A percentile compares a stretch with the other conserved stretches of the same genome.
These are phyloP conservation scores for Hipposideros larvatus DNA, from an alignment of 2,797 vertebrate genomes.

Conservation along the genomic window DNA sequence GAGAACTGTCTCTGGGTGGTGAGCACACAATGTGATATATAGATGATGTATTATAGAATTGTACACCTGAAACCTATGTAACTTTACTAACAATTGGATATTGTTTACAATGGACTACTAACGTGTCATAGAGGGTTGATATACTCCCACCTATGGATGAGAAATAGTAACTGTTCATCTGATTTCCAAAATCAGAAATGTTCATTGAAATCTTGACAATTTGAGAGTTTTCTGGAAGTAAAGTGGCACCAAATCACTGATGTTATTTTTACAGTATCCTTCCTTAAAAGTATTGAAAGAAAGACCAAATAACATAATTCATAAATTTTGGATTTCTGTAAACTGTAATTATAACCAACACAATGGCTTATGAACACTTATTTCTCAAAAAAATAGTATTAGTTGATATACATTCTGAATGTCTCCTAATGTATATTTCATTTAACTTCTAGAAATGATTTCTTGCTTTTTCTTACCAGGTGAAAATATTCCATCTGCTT, in stretches of 20 bases:
- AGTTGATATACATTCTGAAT: background rate
- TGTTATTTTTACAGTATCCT: background rate
- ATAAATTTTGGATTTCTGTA: background rate
- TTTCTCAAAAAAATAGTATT: background rate
- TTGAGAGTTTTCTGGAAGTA: constrained; percentile 30
- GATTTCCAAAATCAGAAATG: background rate
- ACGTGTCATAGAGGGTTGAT: constrained; percentile 89
- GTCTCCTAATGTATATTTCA: background rate
- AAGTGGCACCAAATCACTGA: background rate
- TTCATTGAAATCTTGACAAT: background rate
- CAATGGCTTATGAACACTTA: background rate
- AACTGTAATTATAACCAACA: background rate
- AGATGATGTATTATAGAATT: no score
- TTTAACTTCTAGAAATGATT: background rate
- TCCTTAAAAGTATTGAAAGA: background rate
- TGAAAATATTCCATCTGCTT: constrained; percentile 90
- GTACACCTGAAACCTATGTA: no score
- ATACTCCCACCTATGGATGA: constrained; percentile 87
- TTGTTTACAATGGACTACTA: constrained; percentile 87
- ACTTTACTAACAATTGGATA: no score
- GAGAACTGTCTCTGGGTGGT: no score
- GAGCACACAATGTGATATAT: no score
- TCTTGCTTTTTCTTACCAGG: constrained; percentile 82
- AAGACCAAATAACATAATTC: background rate
- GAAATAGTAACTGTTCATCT: background rate